Base-by-base conservation (phyloP, 1,140 invertebrate genomes). In the Zeugodacus cucurbitae region DNA sequence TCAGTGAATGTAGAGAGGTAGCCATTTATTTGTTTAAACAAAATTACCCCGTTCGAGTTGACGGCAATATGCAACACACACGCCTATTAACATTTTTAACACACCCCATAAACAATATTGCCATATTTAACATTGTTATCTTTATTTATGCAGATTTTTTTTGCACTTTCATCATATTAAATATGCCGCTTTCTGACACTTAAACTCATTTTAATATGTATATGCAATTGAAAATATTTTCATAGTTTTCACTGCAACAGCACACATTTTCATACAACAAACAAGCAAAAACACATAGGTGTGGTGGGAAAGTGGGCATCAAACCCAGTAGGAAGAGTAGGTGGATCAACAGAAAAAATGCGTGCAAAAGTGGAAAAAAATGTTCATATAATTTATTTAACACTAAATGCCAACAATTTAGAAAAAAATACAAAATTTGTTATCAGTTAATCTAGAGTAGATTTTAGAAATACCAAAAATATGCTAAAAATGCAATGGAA, bases 221-320 rank as follows among this genome's bases (percentile, higher is more conserved):
- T 32, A 70, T 70, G 32, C 64, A 70, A 70, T 70, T 70, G 29
- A 70, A 70, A 70, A 70, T 70, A 70, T 34, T 70, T 70, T 29
- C 64, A 17, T 26, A 70, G 34, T 70, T 70, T 70, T 70, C 64
- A 34, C 32, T 17, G 26, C 64, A 70, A 70, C 64, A 34, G 22
- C 64, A 70, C 29, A 70, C 10, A 70, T 70, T 0, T 70, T 62
- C 58, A 17, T 14, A 0, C 10, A 70, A n/a, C 7, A 32, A 34
- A 70, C 64, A 70, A 29, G 14, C 11, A 20, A 10, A 70, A 70
- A 20, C n/a, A n/a, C 14, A 70, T 34, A 14, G 22, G 22, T 11
- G 17, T 34, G 11, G 3, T 67, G 26, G 64, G 64, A 37, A 70
- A 54, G 48, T 54, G 14, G 48, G 48, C 17, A 20, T 4, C 17